Evolutionary conservation across 2,797 vertebrate species (phyloP), one percentile per base, ranked within the genome.

Genomic region (Thamnophis elegans): DNA sequence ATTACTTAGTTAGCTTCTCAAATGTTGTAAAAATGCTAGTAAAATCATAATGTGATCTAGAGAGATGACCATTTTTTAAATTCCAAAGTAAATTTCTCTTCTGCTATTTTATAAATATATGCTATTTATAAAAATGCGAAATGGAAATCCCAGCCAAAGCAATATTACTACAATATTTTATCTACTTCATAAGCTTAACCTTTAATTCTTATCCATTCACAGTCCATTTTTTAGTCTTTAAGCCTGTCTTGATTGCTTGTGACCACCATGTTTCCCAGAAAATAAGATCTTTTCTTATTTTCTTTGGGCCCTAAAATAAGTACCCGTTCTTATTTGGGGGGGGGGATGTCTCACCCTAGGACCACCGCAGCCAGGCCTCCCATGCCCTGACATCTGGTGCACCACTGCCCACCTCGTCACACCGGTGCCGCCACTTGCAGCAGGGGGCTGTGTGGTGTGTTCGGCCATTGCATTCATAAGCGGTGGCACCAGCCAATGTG

Each of bases 1-100:
- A 51, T 51, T 85, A 42, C 7, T 89, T 73, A 25, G 62, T 36
- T 55, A 73, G 55, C 55, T 90, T 42, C 90, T 53, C 92, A 54
- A 13, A 65, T 26, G 10, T 22, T 53, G 16, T 90, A 93, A 62
- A 26, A 92, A 8, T 22, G 54, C 42, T 91, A 22, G n/a, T 0
- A 56, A 14, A 5, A 91, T 86, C 2, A 22, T 18, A 47, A 95
- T 91, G 89, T 91, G 26, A 89, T 55, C 62, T 6, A 18, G 28
- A 91, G 88, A 9, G 18, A 20, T 89, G 65, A 86, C 0, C 78
- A 59, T 36, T 92, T 92, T 88, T 94, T 87, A 2, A 73, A 78
- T 47, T 93, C 0, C 16, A 92, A 18, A 65, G 54, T 87, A 7
- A 58, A 58, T 1, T 0, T 92, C 53, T 86, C 58, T 93, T 95